phyloP scores from a whole-genome alignment of 1,140 invertebrate genomes.

The Brachionus rotundiformis region DNA sequence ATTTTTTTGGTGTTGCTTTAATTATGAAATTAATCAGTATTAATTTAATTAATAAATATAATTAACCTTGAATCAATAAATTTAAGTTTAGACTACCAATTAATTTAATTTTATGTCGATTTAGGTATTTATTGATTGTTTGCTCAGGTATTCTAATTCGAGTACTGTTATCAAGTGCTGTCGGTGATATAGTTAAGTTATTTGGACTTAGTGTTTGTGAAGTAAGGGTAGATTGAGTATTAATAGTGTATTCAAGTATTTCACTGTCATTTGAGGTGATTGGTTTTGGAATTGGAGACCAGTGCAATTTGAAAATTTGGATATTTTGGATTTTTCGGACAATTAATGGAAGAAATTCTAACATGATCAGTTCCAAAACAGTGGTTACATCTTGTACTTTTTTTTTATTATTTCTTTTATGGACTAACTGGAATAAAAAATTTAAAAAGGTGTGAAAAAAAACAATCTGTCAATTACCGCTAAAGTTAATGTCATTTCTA shows the following conservation, averaged over 20 bases:
- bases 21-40: neutral
- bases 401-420: constrained; percentile 15
- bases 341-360: constrained; percentile 15
- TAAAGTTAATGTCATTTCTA: neutral
- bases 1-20: constrained; percentile 19
- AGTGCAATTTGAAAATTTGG: neutral
- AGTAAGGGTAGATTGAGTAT: neutral
- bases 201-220: neutral
- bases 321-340: neutral
- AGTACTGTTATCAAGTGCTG: neutral
- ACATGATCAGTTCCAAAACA: neutral
- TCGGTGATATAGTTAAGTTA: neutral
- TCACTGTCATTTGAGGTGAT: neutral
- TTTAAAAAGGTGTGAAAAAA: neutral
- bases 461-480: constrained; percentile 2
- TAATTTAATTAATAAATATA: neutral
- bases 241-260: neutral
- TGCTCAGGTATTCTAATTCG: neutral
- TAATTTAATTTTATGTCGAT: neutral
- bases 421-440: neutral
- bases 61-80: constrained; percentile 12
- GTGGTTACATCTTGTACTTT: neutral
- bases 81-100: neutral
- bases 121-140: neutral
- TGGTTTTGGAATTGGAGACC: neutral